Conservation (phyloP, 2,113 vertebrate genomes). For the Melanocharis versteri region DNA sequence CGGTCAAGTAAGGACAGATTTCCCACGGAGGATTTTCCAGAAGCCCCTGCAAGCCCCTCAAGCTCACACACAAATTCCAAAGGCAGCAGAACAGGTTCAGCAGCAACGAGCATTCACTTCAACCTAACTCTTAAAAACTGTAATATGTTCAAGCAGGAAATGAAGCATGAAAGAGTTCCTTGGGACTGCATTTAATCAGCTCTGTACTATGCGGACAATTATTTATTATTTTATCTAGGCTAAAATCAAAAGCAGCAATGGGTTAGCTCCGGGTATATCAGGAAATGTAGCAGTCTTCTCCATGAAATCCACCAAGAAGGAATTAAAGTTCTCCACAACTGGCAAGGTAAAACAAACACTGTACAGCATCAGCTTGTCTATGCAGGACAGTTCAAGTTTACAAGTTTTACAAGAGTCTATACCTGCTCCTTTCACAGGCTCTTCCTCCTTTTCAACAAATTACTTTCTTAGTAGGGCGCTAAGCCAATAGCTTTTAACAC, state of each 20-base stretch:
- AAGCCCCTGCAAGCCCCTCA: not conserved
- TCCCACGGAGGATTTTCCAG: not conserved
- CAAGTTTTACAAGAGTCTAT: not conserved
- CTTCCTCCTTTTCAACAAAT: not conserved
- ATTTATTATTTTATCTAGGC: not conserved
- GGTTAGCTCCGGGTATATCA: not conserved
- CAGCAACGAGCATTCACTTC: not conserved
- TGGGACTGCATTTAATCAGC: not conserved
- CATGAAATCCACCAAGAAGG: not conserved
- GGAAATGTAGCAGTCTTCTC: not conserved
- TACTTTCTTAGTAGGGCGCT: not conserved
- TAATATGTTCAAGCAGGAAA: not conserved
- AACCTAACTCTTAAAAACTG: not conserved
- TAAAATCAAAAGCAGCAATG: not conserved
- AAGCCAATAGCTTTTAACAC: not conserved
- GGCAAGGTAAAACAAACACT: not conserved
- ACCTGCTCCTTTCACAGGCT: not conserved
- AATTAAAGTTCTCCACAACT: not conserved
- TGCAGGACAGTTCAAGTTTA: not conserved
- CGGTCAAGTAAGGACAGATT: not conserved
- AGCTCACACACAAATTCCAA: not conserved
- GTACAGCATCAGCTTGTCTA: not conserved
- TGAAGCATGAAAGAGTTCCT: not conserved
- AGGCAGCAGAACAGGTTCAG: not conserved
- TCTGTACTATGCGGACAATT: not conserved